Conservation (phyloP, 2,888 invertebrate genomes). For the Octonoba sinensis region DNA sequence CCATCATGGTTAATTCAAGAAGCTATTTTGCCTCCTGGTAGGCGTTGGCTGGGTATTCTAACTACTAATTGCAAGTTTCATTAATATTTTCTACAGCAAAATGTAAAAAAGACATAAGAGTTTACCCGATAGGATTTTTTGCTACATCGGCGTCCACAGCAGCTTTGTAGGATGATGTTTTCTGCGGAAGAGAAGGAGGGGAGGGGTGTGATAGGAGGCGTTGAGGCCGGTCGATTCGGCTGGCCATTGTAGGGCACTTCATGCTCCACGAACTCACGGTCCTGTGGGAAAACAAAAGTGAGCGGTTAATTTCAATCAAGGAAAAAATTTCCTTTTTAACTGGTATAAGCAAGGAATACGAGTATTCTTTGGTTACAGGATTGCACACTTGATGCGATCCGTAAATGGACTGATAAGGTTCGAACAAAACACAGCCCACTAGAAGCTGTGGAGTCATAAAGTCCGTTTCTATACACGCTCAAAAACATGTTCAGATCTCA, state of each 20-base stretch:
- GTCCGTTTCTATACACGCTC: too few relatives aligned
- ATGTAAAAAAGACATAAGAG: not conserved
- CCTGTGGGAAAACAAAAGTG: constrained; percentile 76
- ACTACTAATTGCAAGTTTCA: too few relatives aligned
- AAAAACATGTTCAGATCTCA: too few relatives aligned
- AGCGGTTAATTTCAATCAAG: not conserved
- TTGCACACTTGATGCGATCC: too few relatives aligned
- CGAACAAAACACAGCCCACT: too few relatives aligned
- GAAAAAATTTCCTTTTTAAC: not conserved
- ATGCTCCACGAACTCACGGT: constrained; percentile 96
- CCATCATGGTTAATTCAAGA: too few relatives aligned
- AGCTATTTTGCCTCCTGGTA: too few relatives aligned
- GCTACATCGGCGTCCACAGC: constrained; percentile 60
- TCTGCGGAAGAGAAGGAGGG: constrained; percentile 63
- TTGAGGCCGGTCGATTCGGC: constrained; percentile 82
- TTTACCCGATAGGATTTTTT: constrained; percentile 64
- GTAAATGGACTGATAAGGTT: too few relatives aligned
- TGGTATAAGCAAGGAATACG: not conserved
- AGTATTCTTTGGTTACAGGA: too few relatives aligned
- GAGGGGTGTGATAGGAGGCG: constrained; percentile 71
- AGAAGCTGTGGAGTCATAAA: too few relatives aligned
- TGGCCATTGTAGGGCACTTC: constrained; percentile 95
- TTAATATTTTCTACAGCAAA: too few relatives aligned
- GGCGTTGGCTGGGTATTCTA: too few relatives aligned
- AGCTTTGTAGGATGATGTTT: constrained; percentile 53